These are phyloP conservation scores for Bombus terrestris DNA, from an alignment of 1,140 invertebrate species.

Conservation along the genomic window DNA sequence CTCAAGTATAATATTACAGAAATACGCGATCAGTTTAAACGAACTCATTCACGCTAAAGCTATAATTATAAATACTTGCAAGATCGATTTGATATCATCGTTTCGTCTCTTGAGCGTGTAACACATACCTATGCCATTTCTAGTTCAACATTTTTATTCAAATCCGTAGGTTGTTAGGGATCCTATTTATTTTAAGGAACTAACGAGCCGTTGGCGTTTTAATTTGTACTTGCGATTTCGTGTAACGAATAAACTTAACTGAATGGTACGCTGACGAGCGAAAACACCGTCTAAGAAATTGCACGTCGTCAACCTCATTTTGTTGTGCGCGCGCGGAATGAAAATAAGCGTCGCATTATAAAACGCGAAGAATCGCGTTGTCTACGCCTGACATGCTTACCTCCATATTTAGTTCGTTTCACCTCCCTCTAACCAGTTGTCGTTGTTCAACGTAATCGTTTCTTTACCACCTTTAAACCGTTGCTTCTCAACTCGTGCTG, in stretches of 20 bases:
- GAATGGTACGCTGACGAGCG: constrained; percentile 11
- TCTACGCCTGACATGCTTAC: not conserved
- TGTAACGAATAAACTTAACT: constrained; percentile 13
- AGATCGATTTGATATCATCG: not conserved
- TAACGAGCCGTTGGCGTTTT: constrained; percentile 32
- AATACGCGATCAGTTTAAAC: not conserved
- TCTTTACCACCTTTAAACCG: not conserved
- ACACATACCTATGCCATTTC: not conserved
- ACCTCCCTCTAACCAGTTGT: not conserved
- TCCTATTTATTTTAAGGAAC: constrained; percentile 2
- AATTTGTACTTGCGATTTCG: constrained; percentile 18
- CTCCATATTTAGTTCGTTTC: not conserved
- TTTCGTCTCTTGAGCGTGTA: not conserved
- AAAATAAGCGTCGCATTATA: constrained; percentile 19
- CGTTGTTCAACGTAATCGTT: not conserved
- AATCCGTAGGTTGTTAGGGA: too few species aligned
- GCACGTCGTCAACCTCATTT: constrained; percentile 27
- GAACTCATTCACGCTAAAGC: not conserved
- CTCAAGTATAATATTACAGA: too few species aligned
- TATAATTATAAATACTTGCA: not conserved
- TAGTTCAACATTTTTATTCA: not conserved
- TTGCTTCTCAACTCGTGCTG: not conserved
- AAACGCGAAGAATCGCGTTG: constrained; percentile 24
- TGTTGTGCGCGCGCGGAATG: not conserved
- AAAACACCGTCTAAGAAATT: constrained; percentile 26